Conservation (phyloP, 2,113 vertebrate genomes). For the Lampris megalopsis region DNA sequence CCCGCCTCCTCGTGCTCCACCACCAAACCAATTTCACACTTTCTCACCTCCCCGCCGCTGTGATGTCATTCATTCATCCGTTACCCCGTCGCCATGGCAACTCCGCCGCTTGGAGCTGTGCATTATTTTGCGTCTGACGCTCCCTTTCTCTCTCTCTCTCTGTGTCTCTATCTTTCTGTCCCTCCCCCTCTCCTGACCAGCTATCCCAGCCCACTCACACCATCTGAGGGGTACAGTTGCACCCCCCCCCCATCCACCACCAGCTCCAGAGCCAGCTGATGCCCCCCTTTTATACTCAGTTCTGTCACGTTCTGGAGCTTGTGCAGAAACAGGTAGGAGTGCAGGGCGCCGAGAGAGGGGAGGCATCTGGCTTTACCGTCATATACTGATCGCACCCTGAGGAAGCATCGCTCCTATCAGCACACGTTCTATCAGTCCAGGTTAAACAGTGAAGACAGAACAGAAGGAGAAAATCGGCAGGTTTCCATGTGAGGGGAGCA, state of each 20-base stretch:
- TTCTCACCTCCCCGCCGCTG: conserved; percentile 87
- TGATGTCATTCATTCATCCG: conserved; percentile 95
- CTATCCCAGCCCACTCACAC: conserved; percentile 62
- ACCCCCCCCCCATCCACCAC: conserved; percentile 35
- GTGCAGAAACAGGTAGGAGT: conserved; percentile 35
- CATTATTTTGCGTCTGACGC: conserved; percentile 72
- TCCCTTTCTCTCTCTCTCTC: conserved; percentile 15
- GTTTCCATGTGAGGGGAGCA: conserved; percentile 14
- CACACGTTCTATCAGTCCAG: conserved; percentile 32
- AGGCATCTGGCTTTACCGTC: conserved; percentile 41
- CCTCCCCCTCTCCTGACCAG: conserved; percentile 65
- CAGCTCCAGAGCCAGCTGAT: conserved; percentile 26
- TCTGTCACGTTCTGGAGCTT: conserved; percentile 5
- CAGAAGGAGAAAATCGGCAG: conserved; percentile 31
- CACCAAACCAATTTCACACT: conserved; percentile 96
- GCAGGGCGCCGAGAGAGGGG: conserved; percentile 32
- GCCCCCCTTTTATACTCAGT: conserved; percentile 14
- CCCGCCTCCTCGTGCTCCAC: conserved; percentile 78
- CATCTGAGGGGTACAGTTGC: conserved; percentile 69
- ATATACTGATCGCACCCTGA: conserved; percentile 31
- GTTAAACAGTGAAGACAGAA: neutral
- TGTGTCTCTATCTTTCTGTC: conserved; percentile 33
- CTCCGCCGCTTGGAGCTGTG: conserved; percentile 84
- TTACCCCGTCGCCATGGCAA: conserved; percentile 92
- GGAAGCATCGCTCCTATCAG: conserved; percentile 47